Percentiles rank a stretch among this genome's conserved stretches.
phyloP scores from a whole-genome alignment of 2,797 vertebrate genomes.

The Columba guinea region DNA sequence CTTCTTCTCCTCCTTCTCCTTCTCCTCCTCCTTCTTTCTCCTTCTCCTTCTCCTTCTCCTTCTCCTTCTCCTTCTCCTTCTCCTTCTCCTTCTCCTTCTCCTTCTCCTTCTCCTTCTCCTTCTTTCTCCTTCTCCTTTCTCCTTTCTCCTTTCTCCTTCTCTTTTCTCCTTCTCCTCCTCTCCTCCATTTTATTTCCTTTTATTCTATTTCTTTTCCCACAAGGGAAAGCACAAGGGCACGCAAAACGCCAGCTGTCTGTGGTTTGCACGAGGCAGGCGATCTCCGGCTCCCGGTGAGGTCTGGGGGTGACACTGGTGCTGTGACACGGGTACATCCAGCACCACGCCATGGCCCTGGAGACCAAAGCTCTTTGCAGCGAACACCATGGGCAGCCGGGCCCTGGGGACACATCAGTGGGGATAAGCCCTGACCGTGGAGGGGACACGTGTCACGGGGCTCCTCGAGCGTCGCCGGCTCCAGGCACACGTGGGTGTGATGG shows the following conservation, averaged over 20 bases:
- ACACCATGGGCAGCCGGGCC: fast-evolving
- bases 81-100: too few species aligned
- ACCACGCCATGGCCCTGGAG: neutral
- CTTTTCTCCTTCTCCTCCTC: too few species aligned
- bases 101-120: too few species aligned
- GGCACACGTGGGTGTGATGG: fast-evolving
- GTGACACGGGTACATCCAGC: too few species aligned
- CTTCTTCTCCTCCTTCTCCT: too few species aligned
- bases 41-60: too few species aligned
- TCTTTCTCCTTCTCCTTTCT: too few species aligned
- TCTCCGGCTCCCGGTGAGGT: fast-evolving
- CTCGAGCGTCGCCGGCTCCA: fast-evolving
- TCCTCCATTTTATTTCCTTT: too few species aligned
- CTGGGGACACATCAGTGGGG: neutral
- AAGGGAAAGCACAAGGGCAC: neutral
- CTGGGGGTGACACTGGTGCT: fast-evolving
- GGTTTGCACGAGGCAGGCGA: neutral
- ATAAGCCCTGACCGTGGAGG: fast-evolving
- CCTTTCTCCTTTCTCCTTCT: too few species aligned
- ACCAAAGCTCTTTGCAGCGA: neutral
- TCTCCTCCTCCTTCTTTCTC: too few species aligned
- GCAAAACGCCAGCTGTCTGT: fast-evolving
- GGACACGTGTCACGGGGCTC: fast-evolving
- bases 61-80: too few species aligned
- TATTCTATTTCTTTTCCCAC: neutral